These are phyloP conservation scores for Chroicocephalus ridibundus DNA, from an alignment of 2,113 vertebrate species.

Conservation along the genomic window DNA sequence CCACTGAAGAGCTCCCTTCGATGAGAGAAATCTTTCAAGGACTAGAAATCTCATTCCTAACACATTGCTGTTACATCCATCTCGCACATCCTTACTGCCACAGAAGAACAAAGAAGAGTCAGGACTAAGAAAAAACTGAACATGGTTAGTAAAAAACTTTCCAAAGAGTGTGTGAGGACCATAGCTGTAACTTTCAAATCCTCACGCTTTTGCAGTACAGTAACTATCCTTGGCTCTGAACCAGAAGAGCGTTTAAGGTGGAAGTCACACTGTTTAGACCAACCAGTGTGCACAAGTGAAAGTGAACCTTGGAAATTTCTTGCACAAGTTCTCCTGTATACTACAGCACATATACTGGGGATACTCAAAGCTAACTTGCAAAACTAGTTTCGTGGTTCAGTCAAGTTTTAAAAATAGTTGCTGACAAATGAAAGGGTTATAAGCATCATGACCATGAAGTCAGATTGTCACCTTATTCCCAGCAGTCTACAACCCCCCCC, in stretches of 20 bases:
- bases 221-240: background rate
- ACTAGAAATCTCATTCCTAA: background rate
- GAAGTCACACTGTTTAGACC: background rate
- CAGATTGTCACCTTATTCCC: background rate
- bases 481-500: background rate
- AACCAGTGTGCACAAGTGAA: background rate
- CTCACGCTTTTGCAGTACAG: background rate
- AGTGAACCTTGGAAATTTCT: background rate
- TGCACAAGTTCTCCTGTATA: background rate
- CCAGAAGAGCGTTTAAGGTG: background rate
- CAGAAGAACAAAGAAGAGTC: background rate
- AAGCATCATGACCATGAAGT: background rate
- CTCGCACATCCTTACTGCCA: background rate
- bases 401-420: background rate
- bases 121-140: background rate
- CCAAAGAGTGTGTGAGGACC: background rate
- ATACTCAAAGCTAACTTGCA: background rate
- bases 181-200: background rate
- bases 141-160: rapidly evolving
- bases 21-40: background rate
- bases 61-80: rapidly evolving
- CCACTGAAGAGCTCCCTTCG: background rate
- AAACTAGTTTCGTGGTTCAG: background rate
- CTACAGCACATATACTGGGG: background rate
- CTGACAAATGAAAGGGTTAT: background rate